Evolutionary conservation across 2,888 invertebrate species (phyloP), one percentile per base, ranked within the genome.

Genomic region (Sphaerophoria taeniata): DNA sequence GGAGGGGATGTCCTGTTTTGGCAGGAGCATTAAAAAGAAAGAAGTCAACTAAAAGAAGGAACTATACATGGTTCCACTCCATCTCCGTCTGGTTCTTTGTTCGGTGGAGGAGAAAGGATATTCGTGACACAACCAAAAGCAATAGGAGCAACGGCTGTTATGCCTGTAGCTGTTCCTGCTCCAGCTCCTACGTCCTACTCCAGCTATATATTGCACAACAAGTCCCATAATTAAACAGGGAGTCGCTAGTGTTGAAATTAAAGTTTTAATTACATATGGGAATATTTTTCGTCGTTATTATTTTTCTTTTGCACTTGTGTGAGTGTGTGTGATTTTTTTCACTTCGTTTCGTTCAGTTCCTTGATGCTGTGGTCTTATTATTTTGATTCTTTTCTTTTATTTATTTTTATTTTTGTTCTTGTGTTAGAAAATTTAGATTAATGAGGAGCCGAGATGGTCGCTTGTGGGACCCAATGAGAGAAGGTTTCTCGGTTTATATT

Each of bases 221-320:
- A 85, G 85, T 85, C 85, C 76, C 81, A 85, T 81, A 76, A 81
- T 85, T 81, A 85, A 85, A 81, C 76, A 70, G 85, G 77, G 72
- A 81, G 81, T 76, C 81, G 36, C 47, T 81, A 77, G 85, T 85
- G 85, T 85, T 80, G 81, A 85, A 85, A 85, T 81, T 85, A 81
- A 85, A 85, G 85, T 81, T 85, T 81, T 85, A 85, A 85, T 85
- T 85, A 81, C 85, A 85, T 85, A 77, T 85, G 85, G 85, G 85
- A 85, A 85, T 85, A 85, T 81, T 85, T 81, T 81, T 81, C 85
- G 76, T 77, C 81, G 80, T 84, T 80, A 81, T 85, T 85, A 85
- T 85, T 81, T 81, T 77, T 85, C 73, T 76, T 80, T 24, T 24
- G 24, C 24, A 24, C 24, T 24, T 24, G 24, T 24, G 24, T 2